Evolutionary conservation across 2,888 invertebrate species (phyloP).

Genomic region (Linnaemya tessellans): DNA sequence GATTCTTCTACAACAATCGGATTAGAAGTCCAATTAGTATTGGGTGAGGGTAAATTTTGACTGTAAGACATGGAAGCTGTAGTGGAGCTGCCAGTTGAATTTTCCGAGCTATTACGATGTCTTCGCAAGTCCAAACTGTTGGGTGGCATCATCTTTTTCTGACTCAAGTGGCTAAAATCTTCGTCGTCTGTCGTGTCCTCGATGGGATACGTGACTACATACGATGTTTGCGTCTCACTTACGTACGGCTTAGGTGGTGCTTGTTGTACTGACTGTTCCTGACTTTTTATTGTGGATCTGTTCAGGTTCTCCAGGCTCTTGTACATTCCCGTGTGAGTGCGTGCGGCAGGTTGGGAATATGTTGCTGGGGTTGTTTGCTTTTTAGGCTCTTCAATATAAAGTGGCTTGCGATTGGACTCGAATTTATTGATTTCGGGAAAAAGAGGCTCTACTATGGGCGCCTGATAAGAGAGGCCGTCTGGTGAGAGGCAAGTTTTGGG

Average conservation of each 20-base stretch:
- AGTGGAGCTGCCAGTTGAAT: constrained; percentile 76
- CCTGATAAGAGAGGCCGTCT: constrained; percentile 81
- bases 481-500: constrained; percentile 79
- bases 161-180: constrained; percentile 29
- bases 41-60: constrained; percentile 74
- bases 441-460: constrained; percentile 81
- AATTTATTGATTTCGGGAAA: constrained; percentile 79
- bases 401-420: constrained; percentile 78
- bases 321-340: constrained; percentile 47
- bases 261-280: constrained; percentile 36
- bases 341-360: constrained; percentile 33
- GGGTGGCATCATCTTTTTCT: constrained; percentile 39
- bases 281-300: constrained; percentile 25
- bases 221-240: constrained; percentile 76
- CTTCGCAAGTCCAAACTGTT: constrained; percentile 70
- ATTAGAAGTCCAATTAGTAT: constrained; percentile 79
- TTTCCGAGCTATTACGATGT: constrained; percentile 76
- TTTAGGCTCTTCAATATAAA: constrained; percentile 71
- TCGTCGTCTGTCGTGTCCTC: constrained; percentile 78
- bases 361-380: constrained; percentile 34
- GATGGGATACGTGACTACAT: constrained; percentile 79
- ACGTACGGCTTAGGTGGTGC: constrained; percentile 71
- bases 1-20: constrained; percentile 74
- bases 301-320: constrained; percentile 61
- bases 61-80: constrained; percentile 72